These are phyloP conservation scores for Rhynchomys soricoides DNA, from an alignment of 2,113 vertebrate genomes.

Conservation along the genomic window DNA sequence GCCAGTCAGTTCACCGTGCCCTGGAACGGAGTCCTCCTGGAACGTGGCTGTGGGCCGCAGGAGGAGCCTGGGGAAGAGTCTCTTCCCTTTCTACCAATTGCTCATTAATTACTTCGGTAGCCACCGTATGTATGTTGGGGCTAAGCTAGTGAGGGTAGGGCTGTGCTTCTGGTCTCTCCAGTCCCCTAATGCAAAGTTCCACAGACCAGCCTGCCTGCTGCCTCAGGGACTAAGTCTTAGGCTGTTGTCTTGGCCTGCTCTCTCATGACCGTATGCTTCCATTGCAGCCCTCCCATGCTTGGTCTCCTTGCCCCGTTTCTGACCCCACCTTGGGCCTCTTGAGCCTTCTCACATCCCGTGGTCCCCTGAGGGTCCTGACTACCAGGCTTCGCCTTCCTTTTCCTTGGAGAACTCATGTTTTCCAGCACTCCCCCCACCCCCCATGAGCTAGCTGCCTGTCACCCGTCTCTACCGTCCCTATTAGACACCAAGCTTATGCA, in stretches of 20 bases:
- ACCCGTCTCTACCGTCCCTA: background rate
- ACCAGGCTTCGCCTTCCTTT: background rate
- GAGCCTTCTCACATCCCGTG: background rate
- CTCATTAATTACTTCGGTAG: background rate
- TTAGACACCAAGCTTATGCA: background rate
- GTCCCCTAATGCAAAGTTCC: background rate
- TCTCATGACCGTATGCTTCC: background rate
- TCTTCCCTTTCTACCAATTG: background rate
- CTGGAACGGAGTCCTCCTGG: background rate
- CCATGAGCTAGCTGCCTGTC: background rate
- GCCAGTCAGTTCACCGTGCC: no score
- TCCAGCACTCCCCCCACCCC: background rate
- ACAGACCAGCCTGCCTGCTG: background rate
- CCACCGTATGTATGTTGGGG: background rate
- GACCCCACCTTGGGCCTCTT: background rate
- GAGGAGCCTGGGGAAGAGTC: background rate
- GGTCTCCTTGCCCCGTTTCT: background rate
- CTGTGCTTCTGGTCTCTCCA: no score
- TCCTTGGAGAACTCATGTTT: background rate
- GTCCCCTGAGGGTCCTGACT: background rate
- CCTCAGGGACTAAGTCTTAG: background rate
- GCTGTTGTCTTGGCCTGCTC: background rate
- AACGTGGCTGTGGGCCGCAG: background rate
- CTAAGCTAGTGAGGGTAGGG: background rate
- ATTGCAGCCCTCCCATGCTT: background rate